Percentiles rank a stretch among this genome's conserved stretches.
Evolutionary conservation across 2,888 invertebrate species (phyloP).

Genomic region (Conops quadrifasciatus): DNA sequence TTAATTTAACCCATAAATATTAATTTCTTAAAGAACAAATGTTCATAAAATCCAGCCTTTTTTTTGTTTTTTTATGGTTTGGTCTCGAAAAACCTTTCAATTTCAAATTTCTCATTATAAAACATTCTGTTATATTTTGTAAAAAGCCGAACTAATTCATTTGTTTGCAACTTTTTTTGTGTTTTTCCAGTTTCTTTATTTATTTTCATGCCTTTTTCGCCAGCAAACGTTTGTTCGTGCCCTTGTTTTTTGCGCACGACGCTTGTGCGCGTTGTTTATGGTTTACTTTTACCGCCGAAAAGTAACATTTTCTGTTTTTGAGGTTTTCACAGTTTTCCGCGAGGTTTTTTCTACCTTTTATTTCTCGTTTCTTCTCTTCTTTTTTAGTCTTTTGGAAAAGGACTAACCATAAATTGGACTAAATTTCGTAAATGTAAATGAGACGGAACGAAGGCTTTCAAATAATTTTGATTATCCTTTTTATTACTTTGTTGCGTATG

Average conservation of each 20-base stretch:
- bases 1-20: no score
- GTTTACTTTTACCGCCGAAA: slow-evolving; percentile 15
- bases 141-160: slow-evolving; percentile 42
- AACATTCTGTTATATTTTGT: slow-evolving; percentile 31
- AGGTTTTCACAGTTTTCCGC: background rate
- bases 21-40: no score
- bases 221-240: background rate
- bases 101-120: slow-evolving; percentile 7
- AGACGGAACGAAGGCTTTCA: slow-evolving; percentile 13
- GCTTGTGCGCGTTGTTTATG: slow-evolving; percentile 4
- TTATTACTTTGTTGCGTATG: background rate
- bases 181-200: no score
- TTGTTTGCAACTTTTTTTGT: slow-evolving; percentile 37
- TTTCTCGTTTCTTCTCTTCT: background rate
- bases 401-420: slow-evolving; percentile 36
- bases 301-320: slow-evolving; percentile 18
- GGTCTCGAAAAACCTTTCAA: no score
- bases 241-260: background rate
- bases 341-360: background rate
- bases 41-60: no score
- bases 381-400: background rate
- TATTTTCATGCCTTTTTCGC: no score
- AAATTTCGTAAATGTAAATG: slow-evolving; percentile 39
- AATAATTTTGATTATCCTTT: background rate
- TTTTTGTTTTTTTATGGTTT: no score